These are phyloP conservation scores for Melanostoma scalare DNA, from an alignment of 2,888 invertebrate genomes.

Conservation along the genomic window DNA sequence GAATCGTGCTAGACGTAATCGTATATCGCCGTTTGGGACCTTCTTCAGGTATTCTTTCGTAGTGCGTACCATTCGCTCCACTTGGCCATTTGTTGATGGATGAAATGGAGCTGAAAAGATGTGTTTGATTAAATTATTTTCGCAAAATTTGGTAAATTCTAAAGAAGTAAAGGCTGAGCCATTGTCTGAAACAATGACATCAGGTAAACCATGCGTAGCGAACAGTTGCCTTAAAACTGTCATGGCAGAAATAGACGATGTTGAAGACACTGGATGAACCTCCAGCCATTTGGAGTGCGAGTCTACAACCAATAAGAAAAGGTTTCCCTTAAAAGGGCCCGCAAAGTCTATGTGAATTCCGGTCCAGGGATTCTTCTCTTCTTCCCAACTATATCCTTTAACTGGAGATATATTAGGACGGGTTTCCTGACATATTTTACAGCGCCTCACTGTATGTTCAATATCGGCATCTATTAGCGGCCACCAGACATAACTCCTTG, in stretches of 20 bases:
- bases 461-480: constrained; percentile 29
- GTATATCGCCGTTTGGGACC: constrained; percentile 1
- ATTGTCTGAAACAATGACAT: constrained; percentile 58
- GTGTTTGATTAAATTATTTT: constrained; percentile 51
- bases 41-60: constrained; percentile 1
- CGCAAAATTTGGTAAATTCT: constrained; percentile 30
- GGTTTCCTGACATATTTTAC: constrained; percentile 17
- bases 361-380: constrained; percentile 26
- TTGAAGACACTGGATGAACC: constrained; percentile 22
- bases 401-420: constrained; percentile 24
- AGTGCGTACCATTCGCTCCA: not conserved
- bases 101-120: constrained; percentile 52
- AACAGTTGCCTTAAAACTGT: constrained; percentile 14
- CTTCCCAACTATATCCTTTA: constrained; percentile 14
- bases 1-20: constrained; percentile 10
- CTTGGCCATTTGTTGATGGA: constrained; percentile 53
- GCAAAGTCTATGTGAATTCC: constrained; percentile 62
- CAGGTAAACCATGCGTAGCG: constrained; percentile 34
- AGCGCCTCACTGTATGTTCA: not conserved
- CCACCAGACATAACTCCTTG: constrained; percentile 47
- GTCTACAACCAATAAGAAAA: constrained; percentile 58
- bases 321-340: constrained; percentile 53
- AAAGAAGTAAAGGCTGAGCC: constrained; percentile 39
- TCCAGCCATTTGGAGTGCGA: constrained; percentile 54
- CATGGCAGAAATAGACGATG: constrained; percentile 9